Evolutionary conservation across 2,113 vertebrate genomes (phyloP).

Genomic region (Osmerus eperlanus): DNA sequence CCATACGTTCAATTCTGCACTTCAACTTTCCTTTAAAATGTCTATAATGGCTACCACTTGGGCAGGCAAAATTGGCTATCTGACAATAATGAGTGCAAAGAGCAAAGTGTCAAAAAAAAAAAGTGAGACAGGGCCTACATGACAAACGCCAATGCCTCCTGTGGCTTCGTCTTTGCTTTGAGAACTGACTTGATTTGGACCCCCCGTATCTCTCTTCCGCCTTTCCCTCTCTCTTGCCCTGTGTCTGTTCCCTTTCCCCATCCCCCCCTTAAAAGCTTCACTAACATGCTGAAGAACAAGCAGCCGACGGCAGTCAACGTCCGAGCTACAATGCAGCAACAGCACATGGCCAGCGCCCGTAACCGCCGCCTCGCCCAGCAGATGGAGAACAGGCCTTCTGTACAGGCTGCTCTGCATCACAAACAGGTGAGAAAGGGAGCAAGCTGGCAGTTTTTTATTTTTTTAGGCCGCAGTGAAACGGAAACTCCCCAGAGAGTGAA

Average conservation of each 20-base stretch:
- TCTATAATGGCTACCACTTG: not conserved
- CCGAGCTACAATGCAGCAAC: slow-evolving; percentile 97
- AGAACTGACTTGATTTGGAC: slow-evolving; percentile 76
- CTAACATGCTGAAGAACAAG: slow-evolving; percentile 99
- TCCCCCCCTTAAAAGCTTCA: slow-evolving; percentile 91
- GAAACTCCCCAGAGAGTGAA: not conserved
- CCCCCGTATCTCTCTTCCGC: slow-evolving; percentile 57
- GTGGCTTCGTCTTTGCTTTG: slow-evolving; percentile 55
- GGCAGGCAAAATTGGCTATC: not conserved
- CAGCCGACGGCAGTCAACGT: slow-evolving; percentile 94
- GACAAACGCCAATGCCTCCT: slow-evolving; percentile 31
- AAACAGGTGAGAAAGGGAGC: slow-evolving; percentile 85
- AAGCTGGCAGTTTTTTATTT: not conserved
- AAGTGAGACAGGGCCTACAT: slow-evolving; percentile 28
- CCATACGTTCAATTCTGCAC: slow-evolving; percentile 38
- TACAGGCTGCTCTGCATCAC: slow-evolving; percentile 94
- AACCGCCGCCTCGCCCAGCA: slow-evolving; percentile 98
- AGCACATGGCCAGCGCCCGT: slow-evolving; percentile 95
- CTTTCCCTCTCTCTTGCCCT: slow-evolving; percentile 69
- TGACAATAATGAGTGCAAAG: too few relatives aligned
- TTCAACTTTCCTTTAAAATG: slow-evolving; percentile 13
- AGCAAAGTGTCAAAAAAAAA: too few relatives aligned
- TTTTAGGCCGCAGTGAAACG: not conserved
- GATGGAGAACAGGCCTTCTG: slow-evolving; percentile 98
- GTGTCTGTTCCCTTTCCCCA: slow-evolving; percentile 58